Conservation (phyloP, 2,888 invertebrate genomes). For the Torymus texanus region DNA sequence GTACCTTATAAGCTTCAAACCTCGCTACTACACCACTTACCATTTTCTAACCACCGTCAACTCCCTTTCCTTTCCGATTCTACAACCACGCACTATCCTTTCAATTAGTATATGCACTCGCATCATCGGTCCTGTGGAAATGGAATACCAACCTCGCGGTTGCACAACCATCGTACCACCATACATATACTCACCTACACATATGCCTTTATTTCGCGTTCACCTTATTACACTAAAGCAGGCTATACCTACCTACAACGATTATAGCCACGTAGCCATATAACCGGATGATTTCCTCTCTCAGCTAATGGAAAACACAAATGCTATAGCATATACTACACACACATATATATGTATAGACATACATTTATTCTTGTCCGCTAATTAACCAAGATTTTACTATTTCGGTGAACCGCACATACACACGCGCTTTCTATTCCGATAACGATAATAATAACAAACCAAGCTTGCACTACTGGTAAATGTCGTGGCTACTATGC, state of each 20-base stretch:
- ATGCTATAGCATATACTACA: too few relatives aligned
- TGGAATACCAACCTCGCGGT: constrained; percentile 57
- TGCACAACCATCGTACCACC: too few relatives aligned
- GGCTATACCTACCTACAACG: too few relatives aligned
- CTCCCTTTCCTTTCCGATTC: not conserved
- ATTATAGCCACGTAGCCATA: not conserved
- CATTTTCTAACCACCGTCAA: too few relatives aligned
- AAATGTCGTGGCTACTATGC: too few relatives aligned
- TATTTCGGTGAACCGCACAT: not conserved
- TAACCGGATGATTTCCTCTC: constrained; percentile 14
- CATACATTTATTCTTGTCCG: constrained; percentile 13
- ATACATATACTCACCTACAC: not conserved
- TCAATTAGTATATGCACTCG: constrained; percentile 54
- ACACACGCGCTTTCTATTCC: not conserved
- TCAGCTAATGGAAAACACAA: constrained; percentile 34
- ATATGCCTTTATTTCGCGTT: constrained; percentile 34
- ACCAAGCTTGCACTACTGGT: too few relatives aligned
- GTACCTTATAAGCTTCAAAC: too few relatives aligned
- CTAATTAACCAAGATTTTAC: constrained; percentile 45
- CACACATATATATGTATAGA: not conserved
- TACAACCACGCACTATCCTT: constrained; percentile 30
- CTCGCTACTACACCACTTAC: too few relatives aligned
- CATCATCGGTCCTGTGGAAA: constrained; percentile 52
- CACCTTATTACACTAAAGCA: constrained; percentile 20
- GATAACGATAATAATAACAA: too few relatives aligned